Evolutionary conservation across 2,797 vertebrate species (phyloP), one percentile per base, ranked within the genome.

Genomic region (Syngnathus rostellatus): DNA sequence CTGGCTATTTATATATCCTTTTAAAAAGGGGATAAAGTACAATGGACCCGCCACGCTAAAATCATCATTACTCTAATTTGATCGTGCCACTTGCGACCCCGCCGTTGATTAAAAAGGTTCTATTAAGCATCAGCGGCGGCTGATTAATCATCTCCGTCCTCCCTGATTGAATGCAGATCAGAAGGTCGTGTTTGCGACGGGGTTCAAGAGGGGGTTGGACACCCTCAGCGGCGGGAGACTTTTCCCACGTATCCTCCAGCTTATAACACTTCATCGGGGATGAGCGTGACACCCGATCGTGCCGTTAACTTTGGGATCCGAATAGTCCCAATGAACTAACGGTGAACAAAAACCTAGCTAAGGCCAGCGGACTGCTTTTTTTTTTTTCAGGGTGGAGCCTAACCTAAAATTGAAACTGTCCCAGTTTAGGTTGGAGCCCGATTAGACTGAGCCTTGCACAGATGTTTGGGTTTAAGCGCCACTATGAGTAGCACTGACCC

Each of bases 101-200:
- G 51, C 39, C 79, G 83, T 79, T 88, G 78, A 88, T 86, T 80
- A 67, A 58, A 72, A 54, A 23, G 21, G 21, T 1, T 14, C 10
- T 5, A 8, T 14, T 25, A 58, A 58, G 55, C 25, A 58, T 58
- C 31, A 7, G 55, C 38, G 8, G 55, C 5, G 55, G 14, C 55
- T 58, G 55, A 58, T 58, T 66, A 51, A 68, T 69, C 2, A 54
- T 83, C 86, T 84, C 88, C 71, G 85, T 88, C 81, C 79, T 73
- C 68, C 61, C 68, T 72, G 70, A 72, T 70, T 61, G 67, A 80
- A 72, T 66, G 62, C 69, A 63, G 61, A 71, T 75, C 71, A 80
- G 14, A n/a, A 53, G 67, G 68, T 41, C 39, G 14, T 38, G 57
- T 59, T 39, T 59, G 31, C 57, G 31, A 16, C 17, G 4, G 6